A percentile compares a stretch with the other conserved stretches of the same genome.
These are phyloP conservation scores for Eupleurogrammus muticus DNA, from an alignment of 2,797 vertebrate genomes.

Conservation along the genomic window DNA sequence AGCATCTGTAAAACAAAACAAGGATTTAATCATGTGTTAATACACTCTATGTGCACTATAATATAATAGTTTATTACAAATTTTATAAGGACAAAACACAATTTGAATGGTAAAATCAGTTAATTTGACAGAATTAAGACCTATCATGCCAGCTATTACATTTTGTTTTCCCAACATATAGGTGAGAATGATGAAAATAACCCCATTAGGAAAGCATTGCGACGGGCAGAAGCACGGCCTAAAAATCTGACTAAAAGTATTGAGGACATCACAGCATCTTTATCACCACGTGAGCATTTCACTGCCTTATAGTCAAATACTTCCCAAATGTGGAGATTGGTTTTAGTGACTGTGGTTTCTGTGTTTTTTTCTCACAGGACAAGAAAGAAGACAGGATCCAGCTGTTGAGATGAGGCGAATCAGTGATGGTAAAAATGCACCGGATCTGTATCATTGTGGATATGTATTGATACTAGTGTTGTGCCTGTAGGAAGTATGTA, in stretches of 20 bases:
- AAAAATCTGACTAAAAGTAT: conserved; percentile 92
- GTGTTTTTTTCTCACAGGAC: conserved; percentile 77
- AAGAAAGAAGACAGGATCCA: conserved; percentile 85
- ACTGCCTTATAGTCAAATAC: conserved; percentile 17
- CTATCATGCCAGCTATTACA: neutral
- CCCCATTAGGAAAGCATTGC: conserved; percentile 88
- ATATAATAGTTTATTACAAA: neutral
- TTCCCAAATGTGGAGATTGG: neutral
- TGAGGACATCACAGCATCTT: conserved; percentile 88
- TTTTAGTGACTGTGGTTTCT: neutral
- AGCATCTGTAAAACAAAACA: neutral
- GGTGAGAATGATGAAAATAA: conserved; percentile 86
- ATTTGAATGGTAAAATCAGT: neutral
- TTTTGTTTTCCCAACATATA: conserved; percentile 66
- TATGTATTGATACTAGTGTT: conserved; percentile 6
- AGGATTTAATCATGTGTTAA: neutral
- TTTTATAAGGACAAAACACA: neutral
- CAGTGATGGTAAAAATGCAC: conserved; percentile 87
- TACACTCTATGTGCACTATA: neutral
- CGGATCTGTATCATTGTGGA: conserved; percentile 20
- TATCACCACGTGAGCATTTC: conserved; percentile 88
- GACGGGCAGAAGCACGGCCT: conserved; percentile 87
- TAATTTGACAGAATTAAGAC: neutral
- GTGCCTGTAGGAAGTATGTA: no score
- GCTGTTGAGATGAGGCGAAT: conserved; percentile 83